A percentile compares a stretch with the other conserved stretches of the same genome.
These are phyloP conservation scores for Platyscapa corneri DNA, from an alignment of 1,140 invertebrate species.

Conservation along the genomic window DNA sequence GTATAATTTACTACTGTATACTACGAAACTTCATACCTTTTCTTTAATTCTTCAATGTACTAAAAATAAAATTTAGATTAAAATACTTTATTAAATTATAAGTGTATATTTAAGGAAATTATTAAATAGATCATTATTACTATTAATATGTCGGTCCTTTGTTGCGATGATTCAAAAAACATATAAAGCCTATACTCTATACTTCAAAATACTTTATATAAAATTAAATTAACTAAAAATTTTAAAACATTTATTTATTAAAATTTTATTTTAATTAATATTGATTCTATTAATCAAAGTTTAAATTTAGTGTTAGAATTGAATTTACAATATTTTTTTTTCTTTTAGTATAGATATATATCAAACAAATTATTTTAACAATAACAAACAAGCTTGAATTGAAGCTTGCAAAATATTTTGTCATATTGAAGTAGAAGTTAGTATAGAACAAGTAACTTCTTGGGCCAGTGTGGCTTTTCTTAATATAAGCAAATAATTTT, in stretches of 20 bases:
- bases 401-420: not conserved
- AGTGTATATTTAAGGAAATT: no score
- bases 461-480: constrained; percentile 76
- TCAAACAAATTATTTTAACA: not conserved
- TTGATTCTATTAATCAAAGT: not conserved
- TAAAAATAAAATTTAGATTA: no score
- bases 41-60: no score
- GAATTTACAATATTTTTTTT: not conserved
- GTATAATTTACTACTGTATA: no score
- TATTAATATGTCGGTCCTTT: no score
- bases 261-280: not conserved
- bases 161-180: no score
- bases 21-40: no score
- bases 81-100: no score
- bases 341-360: not conserved
- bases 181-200: no score
- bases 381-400: not conserved
- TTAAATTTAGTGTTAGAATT: not conserved
- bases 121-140: no score
- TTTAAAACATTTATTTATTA: not conserved
- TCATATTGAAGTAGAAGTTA: constrained; percentile 65
- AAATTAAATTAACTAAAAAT: no score
- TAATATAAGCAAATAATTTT: constrained; percentile 75
- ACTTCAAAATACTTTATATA: no score
- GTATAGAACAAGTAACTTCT: constrained; percentile 72